Base-by-base conservation (phyloP, 1,140 invertebrate genomes). In the Dendroctonus ponderosae region DNA sequence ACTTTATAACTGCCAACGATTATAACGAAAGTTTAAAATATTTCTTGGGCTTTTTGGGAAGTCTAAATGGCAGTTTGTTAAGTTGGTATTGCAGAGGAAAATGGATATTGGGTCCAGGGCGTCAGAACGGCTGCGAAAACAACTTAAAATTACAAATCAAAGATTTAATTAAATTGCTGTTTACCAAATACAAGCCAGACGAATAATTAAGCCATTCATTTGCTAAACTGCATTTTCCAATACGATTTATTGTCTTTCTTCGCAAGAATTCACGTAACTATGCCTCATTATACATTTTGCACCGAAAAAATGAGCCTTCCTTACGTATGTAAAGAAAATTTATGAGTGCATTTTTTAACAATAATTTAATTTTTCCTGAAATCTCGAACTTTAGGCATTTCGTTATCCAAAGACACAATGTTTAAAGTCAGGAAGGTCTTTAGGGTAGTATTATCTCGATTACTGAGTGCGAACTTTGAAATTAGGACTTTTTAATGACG, bases 111-210 rank as follows among this genome's bases (percentile, higher is more conserved):
- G 52, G 51, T 64, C 51, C 15, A 60, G 67, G 69, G 69, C 69
- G 69, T 70, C 69, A 44, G 60, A 67, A 67, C 59, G 69, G 60
- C 69, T 70, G 62, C 64, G 69, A 70, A 70, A 70, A 70, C 69
- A 70, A 70, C 65, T 70, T 70, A 67, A 70, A 70, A 70, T 70
- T 70, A 70, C 69, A 66, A 67, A 70, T 70, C 69, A 70, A 70
- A 67, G 69, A 67, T 63, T 70, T 70, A 66, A 67, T 70, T 70
- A 66, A 70, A 70, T 57, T 62, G 69, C 65, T 70, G 69, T 70
- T 70, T 70, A 70, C 69, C 59, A 62, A 62, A 52, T 62, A 62
- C 39, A 62, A 38, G 37, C 49, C 12, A 7, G 48, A n/a, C 38
- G 59, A 62, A 62, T 62, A 62, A 52, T 62, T 62, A 51, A 62